Base-by-base conservation (phyloP, 2,888 invertebrate species). In the Drosophila kokeensis region DNA sequence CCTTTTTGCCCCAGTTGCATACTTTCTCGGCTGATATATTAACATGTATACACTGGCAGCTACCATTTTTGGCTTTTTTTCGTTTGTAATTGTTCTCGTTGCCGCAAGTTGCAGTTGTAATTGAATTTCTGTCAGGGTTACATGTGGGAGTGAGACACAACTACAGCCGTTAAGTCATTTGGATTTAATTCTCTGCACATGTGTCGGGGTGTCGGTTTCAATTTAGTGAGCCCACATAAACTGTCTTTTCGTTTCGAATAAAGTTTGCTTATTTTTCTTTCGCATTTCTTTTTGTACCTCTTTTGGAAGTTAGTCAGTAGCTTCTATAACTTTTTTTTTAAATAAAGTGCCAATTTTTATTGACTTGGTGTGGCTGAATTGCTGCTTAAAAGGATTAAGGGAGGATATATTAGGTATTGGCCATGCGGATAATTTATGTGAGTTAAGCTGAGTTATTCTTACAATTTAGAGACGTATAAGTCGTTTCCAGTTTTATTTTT, bases 51-150 rank as follows among this genome's bases (percentile, higher is more conserved):
- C 64, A 52, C 59, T 52, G 73, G 69, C 77, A 78, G 78, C 64
- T 77, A 69, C 76, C 73, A 73, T 82, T 83, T 76, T 54, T 57
- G 53, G 49, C 32, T 15, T 8, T 21, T 45, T 38, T 72, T 62
- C 69, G 65, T 68, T 64, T 69, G 66, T 76, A 73, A 67, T 81
- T 78, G 82, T 55, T 76, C 64, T 73, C 78, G 69, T 69, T 78
- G 70, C 68, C 64, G 54, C 57, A 70, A 55, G 59, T 62, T 69
- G 69, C 72, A 81, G 53, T 63, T 76, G 82, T 87, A 87, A 85
- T 86, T 87, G 90, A 83, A 90, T 90, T 88, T 86, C 76, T 65
- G 61, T 65, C 53, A 63, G 60, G 52, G 53, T 53, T 50, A 59
- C 45, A 63, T 36, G 48, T 24, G 24, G 24, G 54, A 40, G 38